These are phyloP conservation scores for Platysteira castanea DNA, from an alignment of 2,113 vertebrate species.

Conservation along the genomic window DNA sequence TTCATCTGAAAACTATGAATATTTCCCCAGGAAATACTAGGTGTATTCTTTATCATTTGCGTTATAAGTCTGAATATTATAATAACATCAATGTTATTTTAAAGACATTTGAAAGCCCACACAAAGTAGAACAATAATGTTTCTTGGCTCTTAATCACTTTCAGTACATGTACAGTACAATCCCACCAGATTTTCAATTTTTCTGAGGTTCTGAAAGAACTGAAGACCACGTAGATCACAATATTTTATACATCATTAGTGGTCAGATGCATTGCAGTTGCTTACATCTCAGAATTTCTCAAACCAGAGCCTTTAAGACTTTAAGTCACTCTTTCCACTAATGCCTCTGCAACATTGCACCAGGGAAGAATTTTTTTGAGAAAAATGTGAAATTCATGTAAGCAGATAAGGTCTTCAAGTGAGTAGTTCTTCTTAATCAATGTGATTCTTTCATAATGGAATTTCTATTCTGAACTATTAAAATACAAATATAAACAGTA, in stretches of 20 bases:
- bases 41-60: not conserved
- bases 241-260: not conserved
- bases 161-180: rapidly evolving
- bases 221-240: not conserved
- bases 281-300: not conserved
- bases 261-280: rapidly evolving
- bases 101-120: not conserved
- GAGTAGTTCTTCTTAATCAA: not conserved
- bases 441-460: not conserved
- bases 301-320: not conserved
- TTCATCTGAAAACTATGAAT: not conserved
- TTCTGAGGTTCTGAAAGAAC: not conserved
- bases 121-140: not conserved
- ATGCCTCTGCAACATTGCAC: not conserved
- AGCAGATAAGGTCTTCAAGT: not conserved
- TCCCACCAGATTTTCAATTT: not conserved
- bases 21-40: not conserved
- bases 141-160: not conserved
- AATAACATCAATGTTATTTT: not conserved
- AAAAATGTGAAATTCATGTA: not conserved
- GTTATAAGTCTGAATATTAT: not conserved
- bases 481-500: not conserved
- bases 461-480: not conserved
- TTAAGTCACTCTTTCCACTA: not conserved
- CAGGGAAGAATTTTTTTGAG: not conserved